Evolutionary conservation across 2,797 vertebrate genomes (phyloP).

Genomic region (Eulemur rubriventer): DNA sequence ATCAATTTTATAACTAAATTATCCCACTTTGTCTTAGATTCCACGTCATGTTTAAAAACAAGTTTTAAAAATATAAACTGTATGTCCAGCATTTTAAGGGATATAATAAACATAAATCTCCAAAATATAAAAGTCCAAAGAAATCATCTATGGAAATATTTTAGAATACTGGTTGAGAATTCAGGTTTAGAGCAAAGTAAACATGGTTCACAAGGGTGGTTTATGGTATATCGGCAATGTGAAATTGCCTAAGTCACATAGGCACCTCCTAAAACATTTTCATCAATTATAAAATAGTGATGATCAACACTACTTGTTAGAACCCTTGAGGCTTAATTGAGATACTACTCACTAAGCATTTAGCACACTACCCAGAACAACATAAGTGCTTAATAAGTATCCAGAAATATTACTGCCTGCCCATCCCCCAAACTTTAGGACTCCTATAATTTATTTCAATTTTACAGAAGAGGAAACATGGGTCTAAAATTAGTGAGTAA

Average conservation of each 20-base stretch:
- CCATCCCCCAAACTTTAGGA: neutral
- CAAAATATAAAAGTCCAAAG: neutral
- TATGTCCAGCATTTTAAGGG: neutral
- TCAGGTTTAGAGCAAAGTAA: neutral
- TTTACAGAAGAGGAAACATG: neutral
- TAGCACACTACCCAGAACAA: neutral
- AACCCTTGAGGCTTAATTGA: neutral
- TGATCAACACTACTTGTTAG: neutral
- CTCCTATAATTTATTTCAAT: neutral
- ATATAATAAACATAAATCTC: neutral
- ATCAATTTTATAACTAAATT: neutral
- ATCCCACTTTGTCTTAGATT: neutral
- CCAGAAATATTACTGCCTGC: neutral
- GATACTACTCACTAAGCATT: neutral
- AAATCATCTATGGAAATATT: neutral
- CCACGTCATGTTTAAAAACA: neutral
- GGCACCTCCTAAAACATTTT: neutral
- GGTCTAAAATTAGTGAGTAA: neutral
- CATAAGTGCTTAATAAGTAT: neutral
- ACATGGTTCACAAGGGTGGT: neutral
- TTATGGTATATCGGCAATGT: neutral
- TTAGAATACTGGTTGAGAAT: neutral
- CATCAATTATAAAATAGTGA: neutral
- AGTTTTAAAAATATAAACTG: neutral
- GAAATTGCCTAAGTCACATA: neutral